These are phyloP conservation scores for Cassiopea xamachana DNA, from an alignment of 30 jellyfish, hydroid and myxozoan species.

Conservation along the genomic window DNA sequence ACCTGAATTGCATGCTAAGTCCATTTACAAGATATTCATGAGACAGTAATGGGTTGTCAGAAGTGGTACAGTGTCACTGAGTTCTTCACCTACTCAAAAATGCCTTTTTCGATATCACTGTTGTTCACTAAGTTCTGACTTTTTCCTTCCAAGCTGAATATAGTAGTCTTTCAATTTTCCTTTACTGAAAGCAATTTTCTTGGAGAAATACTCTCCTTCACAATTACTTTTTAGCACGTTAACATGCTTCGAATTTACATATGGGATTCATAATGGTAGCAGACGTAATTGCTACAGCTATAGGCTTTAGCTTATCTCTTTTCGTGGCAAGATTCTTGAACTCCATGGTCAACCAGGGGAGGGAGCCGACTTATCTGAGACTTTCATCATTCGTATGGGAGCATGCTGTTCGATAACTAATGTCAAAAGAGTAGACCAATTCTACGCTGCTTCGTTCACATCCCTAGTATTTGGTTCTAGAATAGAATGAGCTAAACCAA, in stretches of 20 bases:
- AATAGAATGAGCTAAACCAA: conserved; percentile 1
- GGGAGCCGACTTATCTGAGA: background rate
- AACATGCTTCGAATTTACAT: conserved; percentile 9
- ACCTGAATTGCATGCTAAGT: too few species aligned
- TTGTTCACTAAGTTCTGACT: too few species aligned
- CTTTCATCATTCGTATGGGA: conserved; percentile 58
- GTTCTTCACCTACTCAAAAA: too few species aligned
- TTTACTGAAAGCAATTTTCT: too few species aligned
- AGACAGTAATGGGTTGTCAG: too few species aligned
- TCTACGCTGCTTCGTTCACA: conserved; percentile 29
- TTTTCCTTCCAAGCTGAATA: too few species aligned
- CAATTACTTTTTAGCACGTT: background rate
- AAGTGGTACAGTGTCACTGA: too few species aligned
- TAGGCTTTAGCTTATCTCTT: background rate
- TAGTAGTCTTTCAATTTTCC: background rate
- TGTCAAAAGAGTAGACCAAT: conserved; percentile 14
- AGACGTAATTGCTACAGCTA: background rate
- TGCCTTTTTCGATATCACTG: too few species aligned
- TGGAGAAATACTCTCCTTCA: too few species aligned
- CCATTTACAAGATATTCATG: too few species aligned
- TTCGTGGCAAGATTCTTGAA: background rate
- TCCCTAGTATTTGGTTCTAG: conserved; percentile 4
- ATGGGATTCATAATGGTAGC: conserved; percentile 1
- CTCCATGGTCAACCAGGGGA: background rate
- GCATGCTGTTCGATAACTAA: conserved; percentile 40